Evolutionary conservation across 2,888 invertebrate species (phyloP), one percentile per base, ranked within the genome.

Genomic region (Coelinius sp.): DNA sequence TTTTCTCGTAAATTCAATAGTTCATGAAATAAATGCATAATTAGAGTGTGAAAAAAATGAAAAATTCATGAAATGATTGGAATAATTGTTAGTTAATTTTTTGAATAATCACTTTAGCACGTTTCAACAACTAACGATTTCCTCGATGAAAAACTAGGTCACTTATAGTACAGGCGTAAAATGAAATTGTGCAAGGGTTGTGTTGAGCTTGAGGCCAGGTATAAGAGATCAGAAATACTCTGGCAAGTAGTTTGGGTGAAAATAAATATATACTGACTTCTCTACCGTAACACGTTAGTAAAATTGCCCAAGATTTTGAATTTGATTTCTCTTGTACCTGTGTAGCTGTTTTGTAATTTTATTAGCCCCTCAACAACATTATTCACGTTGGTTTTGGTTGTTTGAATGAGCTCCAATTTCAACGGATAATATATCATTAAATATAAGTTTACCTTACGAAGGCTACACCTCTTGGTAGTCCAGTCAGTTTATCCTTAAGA

Each of bases 391-490:
- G 3, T 44, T 49, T 20, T 20, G 46, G 4, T 6, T 31, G 31
- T 4, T 49, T 20, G 17, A 14, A 20, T 6, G 14, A 4, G 17
- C 20, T 49, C 46, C 20, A 49, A 20, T 44, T 44, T 44, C 44
- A 14, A 8, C n/a, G 2, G n/a, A n/a, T 44, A n/a, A 44, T 35
- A 35, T 7, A 8, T 35, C 8, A 35, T 41, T 41, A 53, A 68
- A 63, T 68, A 53, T 14, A 72, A 63, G 62, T 49, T 88, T 87
- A 96, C 95, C 96, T 93, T 73, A 96, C 96, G 89, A 97, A 98
- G 14, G 97, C 98, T 67, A 97, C 95, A 56, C 97, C 97, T 80
- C 97, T 90, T 7, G 97, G 96, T 84, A 94, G 90, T 63, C 96
- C 96, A 64, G 95, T 96, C 73, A 94, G 91, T 89, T 96, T 95